These are phyloP conservation scores for Watsonalla binaria DNA, from an alignment of 2,888 invertebrate species.

Conservation along the genomic window DNA sequence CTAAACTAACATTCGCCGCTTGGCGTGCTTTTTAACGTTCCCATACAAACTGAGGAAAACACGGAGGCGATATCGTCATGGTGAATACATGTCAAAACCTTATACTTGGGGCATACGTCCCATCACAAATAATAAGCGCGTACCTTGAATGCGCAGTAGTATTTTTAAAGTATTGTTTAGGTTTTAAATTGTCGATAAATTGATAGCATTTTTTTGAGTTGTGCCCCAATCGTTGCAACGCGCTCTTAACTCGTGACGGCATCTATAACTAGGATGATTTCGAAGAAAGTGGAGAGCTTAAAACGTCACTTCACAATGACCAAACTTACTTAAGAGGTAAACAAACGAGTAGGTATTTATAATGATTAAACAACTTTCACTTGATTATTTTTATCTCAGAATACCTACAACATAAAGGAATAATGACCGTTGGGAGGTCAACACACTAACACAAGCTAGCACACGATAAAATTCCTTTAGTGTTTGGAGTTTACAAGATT, in stretches of 20 bases:
- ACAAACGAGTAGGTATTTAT: constrained; percentile 3
- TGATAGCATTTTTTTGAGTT: too few species aligned
- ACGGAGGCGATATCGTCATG: too few species aligned
- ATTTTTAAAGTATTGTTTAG: too few species aligned
- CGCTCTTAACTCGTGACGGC: constrained; percentile 7
- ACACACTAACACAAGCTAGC: constrained; percentile 23
- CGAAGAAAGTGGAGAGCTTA: neutral
- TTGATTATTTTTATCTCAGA: constrained; percentile 28
- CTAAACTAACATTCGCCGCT: too few species aligned
- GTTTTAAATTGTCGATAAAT: too few species aligned
- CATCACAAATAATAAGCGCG: too few species aligned
- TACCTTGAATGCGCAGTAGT: too few species aligned
- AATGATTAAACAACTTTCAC: constrained; percentile 30
- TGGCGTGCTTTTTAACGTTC: too few species aligned
- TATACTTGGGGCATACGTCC: too few species aligned
- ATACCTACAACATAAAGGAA: constrained; percentile 12
- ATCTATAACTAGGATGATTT: neutral
- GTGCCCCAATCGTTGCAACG: too few species aligned
- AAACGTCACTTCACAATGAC: neutral
- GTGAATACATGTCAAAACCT: too few species aligned
- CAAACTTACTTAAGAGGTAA: neutral
- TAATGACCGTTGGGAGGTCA: constrained; percentile 29
- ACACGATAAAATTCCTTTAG: constrained; percentile 22
- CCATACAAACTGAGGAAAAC: too few species aligned
- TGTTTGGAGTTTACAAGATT: constrained; percentile 1